phyloP scores from a whole-genome alignment of 2,888 invertebrate genomes.

The Pristionchus entomophagus region DNA sequence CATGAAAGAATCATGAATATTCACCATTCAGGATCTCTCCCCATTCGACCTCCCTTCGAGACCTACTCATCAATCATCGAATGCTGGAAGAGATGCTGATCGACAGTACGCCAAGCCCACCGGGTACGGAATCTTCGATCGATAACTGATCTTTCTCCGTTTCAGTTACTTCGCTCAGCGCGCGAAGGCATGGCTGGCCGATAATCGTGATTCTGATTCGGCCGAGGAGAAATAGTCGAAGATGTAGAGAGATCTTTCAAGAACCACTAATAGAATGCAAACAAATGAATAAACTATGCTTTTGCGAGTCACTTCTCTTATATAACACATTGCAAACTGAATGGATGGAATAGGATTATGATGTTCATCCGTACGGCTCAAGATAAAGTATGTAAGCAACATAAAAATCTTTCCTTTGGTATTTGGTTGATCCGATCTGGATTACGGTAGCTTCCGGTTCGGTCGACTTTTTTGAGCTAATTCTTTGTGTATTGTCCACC shows the following conservation, averaged over 20 bases:
- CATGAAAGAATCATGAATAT: too few species aligned
- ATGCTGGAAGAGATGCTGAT: neutral
- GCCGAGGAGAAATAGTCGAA: slow-evolving; percentile 22
- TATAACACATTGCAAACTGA: too few species aligned
- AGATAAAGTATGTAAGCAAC: too few species aligned
- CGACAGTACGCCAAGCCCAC: slow-evolving; percentile 24
- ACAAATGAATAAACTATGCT: slow-evolving; percentile 28
- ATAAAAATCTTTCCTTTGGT: too few species aligned
- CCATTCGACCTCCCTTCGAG: neutral
- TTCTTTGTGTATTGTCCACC: too few species aligned
- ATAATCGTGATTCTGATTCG: slow-evolving; percentile 22
- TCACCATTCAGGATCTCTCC: too few species aligned
- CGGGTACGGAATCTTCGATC: neutral
- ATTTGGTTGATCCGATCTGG: too few species aligned
- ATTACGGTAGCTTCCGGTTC: too few species aligned
- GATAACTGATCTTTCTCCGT: neutral
- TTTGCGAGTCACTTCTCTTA: neutral
- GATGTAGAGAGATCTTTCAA: neutral
- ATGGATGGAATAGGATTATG: too few species aligned
- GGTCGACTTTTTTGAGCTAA: too few species aligned
- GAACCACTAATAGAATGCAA: slow-evolving; percentile 28
- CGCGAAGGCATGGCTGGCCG: slow-evolving; percentile 21
- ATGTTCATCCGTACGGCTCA: too few species aligned
- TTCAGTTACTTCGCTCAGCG: slow-evolving; percentile 19
- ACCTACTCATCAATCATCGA: neutral